These are phyloP conservation scores for Notospermus geniculatus DNA, from an alignment of 1,140 invertebrate species.

Conservation along the genomic window DNA sequence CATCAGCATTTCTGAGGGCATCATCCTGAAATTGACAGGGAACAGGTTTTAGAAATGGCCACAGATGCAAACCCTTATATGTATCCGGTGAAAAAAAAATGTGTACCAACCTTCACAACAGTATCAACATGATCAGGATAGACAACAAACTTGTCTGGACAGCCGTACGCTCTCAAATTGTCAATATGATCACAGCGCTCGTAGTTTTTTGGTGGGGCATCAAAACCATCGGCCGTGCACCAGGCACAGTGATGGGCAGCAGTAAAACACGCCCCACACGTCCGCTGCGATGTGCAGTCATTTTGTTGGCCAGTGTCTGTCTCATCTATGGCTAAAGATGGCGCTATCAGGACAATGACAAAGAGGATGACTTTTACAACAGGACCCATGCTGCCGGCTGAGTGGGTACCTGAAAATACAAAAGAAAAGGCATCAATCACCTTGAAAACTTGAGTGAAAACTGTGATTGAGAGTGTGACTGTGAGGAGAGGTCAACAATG, in stretches of 20 bases:
- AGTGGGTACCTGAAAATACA: no score
- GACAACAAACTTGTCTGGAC: background rate
- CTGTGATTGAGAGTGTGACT: no score
- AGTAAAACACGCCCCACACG: slow-evolving; percentile 87
- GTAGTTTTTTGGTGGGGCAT: slow-evolving; percentile 24
- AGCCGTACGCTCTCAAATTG: background rate
- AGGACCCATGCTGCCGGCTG: no score
- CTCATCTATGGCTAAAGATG: no score
- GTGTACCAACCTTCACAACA: background rate
- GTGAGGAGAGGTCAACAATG: no score
- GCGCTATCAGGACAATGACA: no score
- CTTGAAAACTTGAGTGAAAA: no score
- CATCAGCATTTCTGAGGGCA: slow-evolving; percentile 34
- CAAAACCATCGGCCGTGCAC: slow-evolving; percentile 78
- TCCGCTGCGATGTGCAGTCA: slow-evolving; percentile 78
- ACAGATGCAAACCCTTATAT: background rate
- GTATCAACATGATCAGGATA: slow-evolving; percentile 4
- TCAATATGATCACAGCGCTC: background rate
- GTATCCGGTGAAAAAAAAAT: background rate
- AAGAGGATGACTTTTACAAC: no score
- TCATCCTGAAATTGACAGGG: slow-evolving; percentile 34
- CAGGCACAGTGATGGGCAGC: slow-evolving; percentile 84
- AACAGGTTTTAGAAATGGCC: background rate
- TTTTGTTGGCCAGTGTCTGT: slow-evolving; percentile 52
- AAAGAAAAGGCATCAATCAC: no score